Base-by-base conservation (phyloP, 2,797 vertebrate species). In the Hippopotamyrus pictus region DNA sequence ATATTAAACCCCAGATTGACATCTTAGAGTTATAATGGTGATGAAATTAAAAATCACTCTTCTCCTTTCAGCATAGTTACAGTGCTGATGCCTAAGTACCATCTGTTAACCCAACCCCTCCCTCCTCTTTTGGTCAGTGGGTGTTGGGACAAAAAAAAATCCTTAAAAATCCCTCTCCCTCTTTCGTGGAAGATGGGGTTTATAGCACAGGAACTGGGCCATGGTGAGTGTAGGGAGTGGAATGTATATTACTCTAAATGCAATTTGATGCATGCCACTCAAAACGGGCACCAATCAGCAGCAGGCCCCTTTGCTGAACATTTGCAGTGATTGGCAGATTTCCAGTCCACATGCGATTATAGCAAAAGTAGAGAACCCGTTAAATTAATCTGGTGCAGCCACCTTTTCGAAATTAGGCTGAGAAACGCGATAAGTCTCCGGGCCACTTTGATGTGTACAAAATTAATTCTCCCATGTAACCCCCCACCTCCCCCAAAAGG, bases 21-120 rank as follows among this genome's bases (percentile, higher is more conserved):
- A 90, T 65, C 82, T 37, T 50, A 25, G 69, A 83, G 53, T 83
- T 88, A 83, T 87, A 88, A 53, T 89, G 33, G n/a, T 48, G 89
- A 87, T 84, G 53, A 84, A 88, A 88, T 90, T 25, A 82, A 79
- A 83, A 54, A 17, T 19, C 25, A 5, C 19, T 41, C 5, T 25
- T 44, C 7, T 22, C 62, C 33, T 57, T 89, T 59, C 76, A 46
- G 88, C 12, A 79, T 4, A 57, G 37, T 37, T 79, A 57, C 86
- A 46, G 14, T 50, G 53, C 25, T 82, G 46, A 88, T 85, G 53
- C 50, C 37, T 85, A 41, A 88, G 51, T 50, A 48, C 89, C 89
- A 89, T 89, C 86, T 89, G 89, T 87, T 87, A 87, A 57, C 65
- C 8, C 48, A 53, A 25, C 59, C 84, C 25, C 83, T 54, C 48